Base-by-base conservation (phyloP, 2,888 invertebrate species). In the Icerya purchasi region DNA sequence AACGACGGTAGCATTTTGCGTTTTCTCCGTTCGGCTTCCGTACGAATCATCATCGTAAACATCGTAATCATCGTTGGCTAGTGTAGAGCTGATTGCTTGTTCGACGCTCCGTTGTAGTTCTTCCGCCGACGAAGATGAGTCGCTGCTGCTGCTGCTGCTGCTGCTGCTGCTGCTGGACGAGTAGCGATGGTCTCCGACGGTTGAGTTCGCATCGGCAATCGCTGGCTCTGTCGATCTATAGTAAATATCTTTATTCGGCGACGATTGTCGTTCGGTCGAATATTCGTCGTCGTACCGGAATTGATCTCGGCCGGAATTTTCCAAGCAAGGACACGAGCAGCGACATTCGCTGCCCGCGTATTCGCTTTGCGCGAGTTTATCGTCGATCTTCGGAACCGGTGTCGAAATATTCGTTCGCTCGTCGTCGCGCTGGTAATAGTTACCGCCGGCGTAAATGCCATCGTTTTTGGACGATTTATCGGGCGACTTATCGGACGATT, bases 261-360 rank as follows among this genome's bases (percentile, higher is more conserved):
- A 3, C 50, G 20, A 24, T 14, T 14, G 25, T n/a, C 56, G 5
- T 1, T 14, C 19, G n/a, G 23, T 3, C 21, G n/a, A 23, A 1
- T 2, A n/a, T 24, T 24, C 36, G 19, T 3, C 10, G 3, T 50
- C 14, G n/a, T 5, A 22, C 54, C 22, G 22, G 2, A n/a, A n/a
- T n/a, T n/a, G n/a, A 3, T 52, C 50, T 19, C 56, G 36, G 21
- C 56, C 57, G 22, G 52, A 25, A 5, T 52, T 25, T 2, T 58
- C 62, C 14, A 60, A 54, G 60, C 79, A 77, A 49, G 85, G 84
- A 69, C 84, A 84, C 18, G 80, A 80, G 70, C 84, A 84, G 69
- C 82, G 80, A 70, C 84, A 84, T 67, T 78, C 80, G 52, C 83
- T 83, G 63, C 82, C 82, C 1, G 3, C n/a, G 36, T 2, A 23